Base-by-base conservation (phyloP, 2,113 vertebrate species). In the Datnioides undecimradiatus region DNA sequence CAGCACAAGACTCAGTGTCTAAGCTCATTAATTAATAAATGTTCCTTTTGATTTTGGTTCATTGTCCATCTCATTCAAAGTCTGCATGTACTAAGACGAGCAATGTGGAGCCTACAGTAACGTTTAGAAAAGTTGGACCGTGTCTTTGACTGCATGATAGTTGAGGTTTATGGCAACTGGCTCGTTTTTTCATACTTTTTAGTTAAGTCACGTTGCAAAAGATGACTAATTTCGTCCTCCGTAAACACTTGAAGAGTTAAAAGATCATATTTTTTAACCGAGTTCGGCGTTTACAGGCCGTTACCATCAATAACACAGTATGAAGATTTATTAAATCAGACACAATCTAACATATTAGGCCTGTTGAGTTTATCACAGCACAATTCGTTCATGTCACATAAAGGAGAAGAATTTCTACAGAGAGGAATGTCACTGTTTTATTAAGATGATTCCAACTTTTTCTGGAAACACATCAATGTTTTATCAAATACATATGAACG, bases 371-470 rank as follows among this genome's bases (percentile, higher is more conserved):
- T 48, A 31, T 19, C 11, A 49, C 11, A 46, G 36, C 19, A 68
- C 6, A 49, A 31, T 31, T 16, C n/a, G 54, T 7, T 34, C 0
- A 55, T 7, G 3, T 60, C 17, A 74, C 9, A 76, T 16, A 43
- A 46, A 49, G 1, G 16, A 54, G 31, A 65, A 5, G 6, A 57
- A 21, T 48, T 52, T 54, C 2, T 49, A 29, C 11, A 10, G 49
- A 58, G 78, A 90, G 92, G 92, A 93, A 94, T 93, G 93, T 94
- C 85, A 93, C 68, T 74, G 52, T 88, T 95, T 95, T 94, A 95
- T 91, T 75, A 70, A 60, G 82, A 84, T 86, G 77, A 87, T 52
- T 79, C 81, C 75, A 87, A 73, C 21, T 71, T 84, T 82, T 76
- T 86, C 73, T 72, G 73, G 65, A 90, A 87, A 88, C 76, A 72